Evolutionary conservation across 2,113 vertebrate species (phyloP), one percentile per base, ranked within the genome.

Genomic region (Catagonus wagneri): DNA sequence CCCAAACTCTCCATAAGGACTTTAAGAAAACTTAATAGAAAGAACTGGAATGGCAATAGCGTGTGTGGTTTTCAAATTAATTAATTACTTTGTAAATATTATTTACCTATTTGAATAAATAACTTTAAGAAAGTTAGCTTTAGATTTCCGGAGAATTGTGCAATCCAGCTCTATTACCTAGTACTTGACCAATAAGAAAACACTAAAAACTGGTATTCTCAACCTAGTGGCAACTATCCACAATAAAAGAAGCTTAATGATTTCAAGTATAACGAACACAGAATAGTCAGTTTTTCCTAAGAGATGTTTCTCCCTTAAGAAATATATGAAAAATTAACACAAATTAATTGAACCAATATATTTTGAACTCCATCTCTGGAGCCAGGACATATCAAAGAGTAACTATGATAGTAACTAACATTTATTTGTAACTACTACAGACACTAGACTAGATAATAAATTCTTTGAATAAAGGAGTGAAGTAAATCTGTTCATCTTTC

Each of bases 11-110:
- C 36, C n/a, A 81, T 22, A 50, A 95, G 20, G 17, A 91, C 63
- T 75, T 22, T 56, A 92, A 92, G 7, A 87, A n/a, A 92, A 96
- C 32, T 81, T 83, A 89, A 83, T 44, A 83, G 52, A 74, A 93
- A 96, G 15, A 96, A 80, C 54, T 56, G 3, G 8, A 81, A 89
- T 44, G 56, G 56, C 17, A 90, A 85, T 71, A 94, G 11, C 75
- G 2, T 20, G 0, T 63, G 15, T 81, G 15, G 2, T 80, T 97
- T 94, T 93, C 50, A 95, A 92, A 83, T 74, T 54, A 95, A 74
- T 91, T 65, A 76, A 32, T 27, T 86, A 96, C 58, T 92, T 65
- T 80, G 4, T 83, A 96, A 95, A 86, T 58, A 93, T 34, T 90
- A 75, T 69, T 89, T n/a, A 93, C 89, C 6, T 85, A 92, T n/a